A percentile compares a stretch with the other conserved stretches of the same genome.
Conservation (phyloP, 2,113 vertebrate species). For the Leptodactylus fuscus region DNA sequence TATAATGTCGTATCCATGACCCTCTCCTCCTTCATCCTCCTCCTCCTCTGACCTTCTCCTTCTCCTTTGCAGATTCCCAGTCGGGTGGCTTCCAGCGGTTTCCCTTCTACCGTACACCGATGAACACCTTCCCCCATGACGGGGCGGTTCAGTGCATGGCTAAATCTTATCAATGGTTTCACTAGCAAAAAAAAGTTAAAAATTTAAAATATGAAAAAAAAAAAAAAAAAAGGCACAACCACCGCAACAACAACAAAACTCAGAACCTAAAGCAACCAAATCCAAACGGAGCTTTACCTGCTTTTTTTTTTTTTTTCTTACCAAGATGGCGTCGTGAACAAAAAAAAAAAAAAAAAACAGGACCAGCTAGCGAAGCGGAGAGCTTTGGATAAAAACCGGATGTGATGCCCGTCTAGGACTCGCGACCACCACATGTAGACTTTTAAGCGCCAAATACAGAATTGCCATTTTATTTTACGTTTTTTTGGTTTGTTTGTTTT, state of each 20-base stretch:
- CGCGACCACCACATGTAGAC: constrained; percentile 68
- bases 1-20: too few species aligned
- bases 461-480: constrained; percentile 70
- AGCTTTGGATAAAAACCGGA: constrained; percentile 72
- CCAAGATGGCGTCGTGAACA: constrained; percentile 43
- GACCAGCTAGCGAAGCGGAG: constrained; percentile 71
- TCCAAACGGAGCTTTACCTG: constrained; percentile 47
- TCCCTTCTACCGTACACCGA: constrained; percentile 87
- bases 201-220: too few species aligned
- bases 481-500: too few species aligned
- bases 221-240: constrained; percentile 71
- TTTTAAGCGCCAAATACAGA: constrained; percentile 69
- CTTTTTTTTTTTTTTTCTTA: too few species aligned
- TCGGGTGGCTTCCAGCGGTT: constrained; percentile 87
- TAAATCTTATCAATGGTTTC: constrained; percentile 82
- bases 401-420: constrained; percentile 70
- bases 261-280: constrained; percentile 46
- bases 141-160: constrained; percentile 82
- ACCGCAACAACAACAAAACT: constrained; percentile 47
- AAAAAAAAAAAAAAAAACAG: too few species aligned
- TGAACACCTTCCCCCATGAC: constrained; percentile 80
- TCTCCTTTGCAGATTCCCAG: constrained; percentile 89
- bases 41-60: constrained; percentile 72
- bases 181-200: constrained; percentile 74
- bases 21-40: too few species aligned